phyloP scores from a whole-genome alignment of 2,113 vertebrate genomes.

The Aramus guarauna region DNA sequence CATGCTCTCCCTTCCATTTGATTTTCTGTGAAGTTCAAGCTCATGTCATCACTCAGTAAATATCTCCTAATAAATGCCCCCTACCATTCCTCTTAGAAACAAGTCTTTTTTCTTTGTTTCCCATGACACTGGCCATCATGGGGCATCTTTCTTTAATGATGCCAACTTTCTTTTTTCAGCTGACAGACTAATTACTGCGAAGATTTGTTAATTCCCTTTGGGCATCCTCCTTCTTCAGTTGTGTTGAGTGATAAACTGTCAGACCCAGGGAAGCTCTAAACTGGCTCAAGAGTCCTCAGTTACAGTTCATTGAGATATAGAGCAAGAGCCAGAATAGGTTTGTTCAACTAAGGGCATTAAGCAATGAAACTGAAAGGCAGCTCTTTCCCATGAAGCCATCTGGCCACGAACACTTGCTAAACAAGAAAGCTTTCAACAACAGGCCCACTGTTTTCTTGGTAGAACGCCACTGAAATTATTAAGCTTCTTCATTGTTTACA shows the following conservation, averaged over 20 bases:
- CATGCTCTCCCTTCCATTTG: neutral
- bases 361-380: neutral
- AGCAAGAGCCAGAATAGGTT: neutral
- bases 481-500: neutral
- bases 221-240: neutral
- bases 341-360: neutral
- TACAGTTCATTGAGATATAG: neutral
- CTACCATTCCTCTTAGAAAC: neutral
- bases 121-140: neutral
- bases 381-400: neutral
- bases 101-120: neutral
- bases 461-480: neutral
- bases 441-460: neutral
- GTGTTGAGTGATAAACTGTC: neutral
- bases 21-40: neutral
- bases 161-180: neutral
- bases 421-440: slow-evolving; percentile 19
- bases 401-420: neutral
- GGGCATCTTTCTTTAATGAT: neutral
- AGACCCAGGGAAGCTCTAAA: neutral
- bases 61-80: neutral
- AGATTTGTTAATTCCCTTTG: neutral
- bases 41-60: neutral
- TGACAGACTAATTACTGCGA: neutral
- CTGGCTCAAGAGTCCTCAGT: neutral